phyloP scores from a whole-genome alignment of 2,888 invertebrate genomes.

The Microctonus hyperodae region DNA sequence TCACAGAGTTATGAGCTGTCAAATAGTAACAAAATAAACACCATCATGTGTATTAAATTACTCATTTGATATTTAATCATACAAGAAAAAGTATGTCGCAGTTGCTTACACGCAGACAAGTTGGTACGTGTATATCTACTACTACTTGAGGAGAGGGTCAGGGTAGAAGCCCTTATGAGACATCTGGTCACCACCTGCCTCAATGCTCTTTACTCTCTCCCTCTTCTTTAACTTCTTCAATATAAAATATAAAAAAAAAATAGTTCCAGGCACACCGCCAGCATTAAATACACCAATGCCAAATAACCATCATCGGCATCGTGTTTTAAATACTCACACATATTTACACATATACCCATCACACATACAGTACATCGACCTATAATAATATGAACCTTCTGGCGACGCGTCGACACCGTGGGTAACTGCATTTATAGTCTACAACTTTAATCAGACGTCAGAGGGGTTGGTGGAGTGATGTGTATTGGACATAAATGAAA shows the following conservation, averaged over 20 bases:
- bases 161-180: slow-evolving; percentile 57
- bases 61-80: not conserved
- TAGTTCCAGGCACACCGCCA: slow-evolving; percentile 17
- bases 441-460: slow-evolving; percentile 14
- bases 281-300: slow-evolving; percentile 28
- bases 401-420: slow-evolving; percentile 11
- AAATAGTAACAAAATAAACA: not conserved
- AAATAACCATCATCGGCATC: slow-evolving; percentile 14
- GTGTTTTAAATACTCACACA: slow-evolving; percentile 19
- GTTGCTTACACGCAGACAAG: not conserved
- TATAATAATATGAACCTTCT: slow-evolving; percentile 17
- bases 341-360: not conserved
- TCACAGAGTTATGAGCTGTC: not conserved
- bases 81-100: not conserved
- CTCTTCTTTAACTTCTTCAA: slow-evolving; percentile 14
- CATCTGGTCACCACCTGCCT: slow-evolving; percentile 63
- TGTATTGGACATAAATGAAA: not conserved
- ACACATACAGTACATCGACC: slow-evolving; percentile 18
- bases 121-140: slow-evolving; percentile 14
- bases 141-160: slow-evolving; percentile 41
- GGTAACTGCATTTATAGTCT: slow-evolving; percentile 12
- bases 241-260: slow-evolving; percentile 5
- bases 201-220: slow-evolving; percentile 45
- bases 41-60: not conserved
- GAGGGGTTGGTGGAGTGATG: not conserved